These are phyloP conservation scores for Piscicola geometra DNA, from an alignment of 2,888 invertebrate genomes.

Conservation along the genomic window DNA sequence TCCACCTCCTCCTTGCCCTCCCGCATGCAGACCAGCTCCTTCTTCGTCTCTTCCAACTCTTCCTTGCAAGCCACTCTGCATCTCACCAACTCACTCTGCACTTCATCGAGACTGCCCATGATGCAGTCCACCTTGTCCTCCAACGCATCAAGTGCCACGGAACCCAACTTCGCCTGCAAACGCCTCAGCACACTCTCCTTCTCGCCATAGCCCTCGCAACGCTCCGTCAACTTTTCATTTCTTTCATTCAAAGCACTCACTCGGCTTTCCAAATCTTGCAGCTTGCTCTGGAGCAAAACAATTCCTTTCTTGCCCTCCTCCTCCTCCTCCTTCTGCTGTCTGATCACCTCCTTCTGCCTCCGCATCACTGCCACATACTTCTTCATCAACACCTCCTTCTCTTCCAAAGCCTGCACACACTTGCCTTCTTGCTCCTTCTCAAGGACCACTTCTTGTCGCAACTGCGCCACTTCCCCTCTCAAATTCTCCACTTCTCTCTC, in stretches of 20 bases:
- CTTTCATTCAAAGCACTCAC: background rate
- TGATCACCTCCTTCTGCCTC: constrained; percentile 32
- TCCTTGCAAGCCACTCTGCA: no score
- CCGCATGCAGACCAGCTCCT: no score
- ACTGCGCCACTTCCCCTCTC: constrained; percentile 63
- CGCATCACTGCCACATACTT: constrained; percentile 37
- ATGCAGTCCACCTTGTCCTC: background rate
- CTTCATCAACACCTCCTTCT: constrained; percentile 36
- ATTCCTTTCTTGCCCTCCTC: background rate
- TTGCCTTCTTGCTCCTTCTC: constrained; percentile 30
- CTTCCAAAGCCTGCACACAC: constrained; percentile 23
- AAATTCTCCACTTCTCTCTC: constrained; percentile 77
- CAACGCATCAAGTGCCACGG: background rate
- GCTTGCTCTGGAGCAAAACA: no score
- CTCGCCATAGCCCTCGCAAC: no score
- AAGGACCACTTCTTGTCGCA: no score
- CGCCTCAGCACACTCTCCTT: background rate
- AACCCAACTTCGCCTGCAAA: background rate
- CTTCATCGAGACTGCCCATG: background rate
- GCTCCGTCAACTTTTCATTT: background rate
- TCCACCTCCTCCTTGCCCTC: no score
- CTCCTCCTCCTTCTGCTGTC: background rate
- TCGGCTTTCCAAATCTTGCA: background rate
- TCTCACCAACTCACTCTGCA: background rate
- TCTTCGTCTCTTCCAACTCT: no score